A percentile compares a stretch with the other conserved stretches of the same genome.
phyloP scores from a whole-genome alignment of 1,140 invertebrate genomes.

The Drosophila murphyi region DNA sequence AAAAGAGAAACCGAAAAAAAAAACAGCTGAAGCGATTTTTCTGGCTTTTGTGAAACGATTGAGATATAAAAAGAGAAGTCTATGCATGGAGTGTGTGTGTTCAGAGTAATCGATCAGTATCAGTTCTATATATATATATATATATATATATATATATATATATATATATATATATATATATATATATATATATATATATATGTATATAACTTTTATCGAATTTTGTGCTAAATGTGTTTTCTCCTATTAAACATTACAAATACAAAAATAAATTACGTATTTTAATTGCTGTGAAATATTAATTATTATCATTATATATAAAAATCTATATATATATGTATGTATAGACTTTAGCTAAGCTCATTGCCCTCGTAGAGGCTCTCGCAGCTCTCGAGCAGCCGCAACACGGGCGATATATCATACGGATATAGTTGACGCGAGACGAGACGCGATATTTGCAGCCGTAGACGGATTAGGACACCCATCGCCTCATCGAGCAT shows the following conservation, averaged over 20 bases:
- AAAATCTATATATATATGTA: slow-evolving; percentile 23
- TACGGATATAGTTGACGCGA: slow-evolving; percentile 94
- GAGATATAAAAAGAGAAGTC: neutral
- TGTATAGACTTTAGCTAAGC: slow-evolving; percentile 85
- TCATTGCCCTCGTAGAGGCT: slow-evolving; percentile 93
- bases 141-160: slow-evolving; percentile 32
- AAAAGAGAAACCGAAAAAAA: neutral
- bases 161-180: slow-evolving; percentile 51
- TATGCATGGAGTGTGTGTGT: neutral
- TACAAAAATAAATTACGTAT: slow-evolving; percentile 81
- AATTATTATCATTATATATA: slow-evolving; percentile 9
- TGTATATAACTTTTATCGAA: slow-evolving; percentile 65
- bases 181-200: slow-evolving; percentile 30
- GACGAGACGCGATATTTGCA: slow-evolving; percentile 92
- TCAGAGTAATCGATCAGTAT: slow-evolving; percentile 41
- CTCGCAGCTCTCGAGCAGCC: slow-evolving; percentile 93
- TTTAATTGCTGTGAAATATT: slow-evolving; percentile 64
- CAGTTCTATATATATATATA: slow-evolving; percentile 33
- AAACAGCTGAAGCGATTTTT: slow-evolving; percentile 24
- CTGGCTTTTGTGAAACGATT: neutral
- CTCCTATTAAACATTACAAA: slow-evolving; percentile 69
- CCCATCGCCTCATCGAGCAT: slow-evolving; percentile 93
- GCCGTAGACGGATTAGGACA: slow-evolving; percentile 91
- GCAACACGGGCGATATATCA: slow-evolving; percentile 94
- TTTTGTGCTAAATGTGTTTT: slow-evolving; percentile 66